phyloP scores from a whole-genome alignment of 2,113 vertebrate species.

The Mustelus asterias region DNA sequence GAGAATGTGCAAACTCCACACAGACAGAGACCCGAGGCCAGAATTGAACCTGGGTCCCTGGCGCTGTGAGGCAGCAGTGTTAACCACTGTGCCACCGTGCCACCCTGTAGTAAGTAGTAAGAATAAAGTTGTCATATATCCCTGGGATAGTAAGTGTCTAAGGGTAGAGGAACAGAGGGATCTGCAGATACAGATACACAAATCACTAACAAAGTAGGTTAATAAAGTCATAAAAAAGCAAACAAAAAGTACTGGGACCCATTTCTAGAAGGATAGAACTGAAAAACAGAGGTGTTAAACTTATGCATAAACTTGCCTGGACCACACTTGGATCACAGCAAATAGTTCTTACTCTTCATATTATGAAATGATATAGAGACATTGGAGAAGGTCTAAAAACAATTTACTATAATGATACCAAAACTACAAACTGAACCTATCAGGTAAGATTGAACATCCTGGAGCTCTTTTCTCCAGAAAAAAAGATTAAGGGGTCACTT shows the following conservation, averaged over 20 bases:
- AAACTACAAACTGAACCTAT: neutral
- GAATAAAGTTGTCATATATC: too few relatives aligned
- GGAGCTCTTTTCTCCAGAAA: neutral
- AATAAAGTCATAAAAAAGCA: neutral
- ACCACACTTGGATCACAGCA: neutral
- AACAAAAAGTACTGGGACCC: neutral
- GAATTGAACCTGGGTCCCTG: too few relatives aligned
- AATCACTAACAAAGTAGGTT: neutral
- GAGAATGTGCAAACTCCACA: too few relatives aligned
- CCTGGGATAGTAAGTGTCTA: too few relatives aligned
- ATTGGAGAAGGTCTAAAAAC: neutral
- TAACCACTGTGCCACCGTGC: too few relatives aligned
- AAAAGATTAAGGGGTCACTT: neutral
- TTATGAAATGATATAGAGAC: neutral
- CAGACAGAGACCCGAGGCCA: too few relatives aligned
- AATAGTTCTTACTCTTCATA: neutral
- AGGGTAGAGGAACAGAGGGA: neutral
- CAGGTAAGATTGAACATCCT: neutral
- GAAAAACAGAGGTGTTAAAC: neutral
- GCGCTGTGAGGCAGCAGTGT: too few relatives aligned
- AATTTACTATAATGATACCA: neutral
- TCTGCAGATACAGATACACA: too few relatives aligned
- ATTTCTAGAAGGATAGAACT: neutral
- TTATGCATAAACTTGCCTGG: neutral
- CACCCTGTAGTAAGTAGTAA: too few relatives aligned